phyloP scores from a whole-genome alignment of 2,888 invertebrate species.

The Acholoe squamosa region DNA sequence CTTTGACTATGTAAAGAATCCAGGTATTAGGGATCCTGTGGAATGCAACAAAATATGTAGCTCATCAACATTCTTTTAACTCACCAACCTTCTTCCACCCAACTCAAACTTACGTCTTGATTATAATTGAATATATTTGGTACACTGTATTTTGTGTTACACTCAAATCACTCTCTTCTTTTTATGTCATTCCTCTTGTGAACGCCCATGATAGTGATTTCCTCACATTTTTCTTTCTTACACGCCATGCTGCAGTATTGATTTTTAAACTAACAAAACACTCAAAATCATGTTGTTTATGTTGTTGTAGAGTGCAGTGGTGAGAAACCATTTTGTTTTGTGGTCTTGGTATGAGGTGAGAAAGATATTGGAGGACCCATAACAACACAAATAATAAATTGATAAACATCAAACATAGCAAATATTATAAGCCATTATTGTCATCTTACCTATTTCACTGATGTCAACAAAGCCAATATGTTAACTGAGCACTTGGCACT shows the following conservation, averaged over 20 bases:
- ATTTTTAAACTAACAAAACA: no score
- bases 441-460: background rate
- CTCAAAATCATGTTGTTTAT: no score
- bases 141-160: background rate
- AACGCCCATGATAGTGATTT: no score
- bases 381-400: background rate
- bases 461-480: background rate
- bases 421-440: no score
- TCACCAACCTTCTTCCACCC: background rate
- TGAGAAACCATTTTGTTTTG: no score
- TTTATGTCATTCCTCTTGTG: no score
- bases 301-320: no score
- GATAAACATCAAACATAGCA: background rate
- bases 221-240: no score
- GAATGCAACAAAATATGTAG: constrained; percentile 30
- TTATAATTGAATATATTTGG: background rate
- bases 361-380: background rate
- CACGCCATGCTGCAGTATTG: no score
- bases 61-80: background rate
- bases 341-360: no score
- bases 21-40: background rate
- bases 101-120: background rate
- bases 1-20: background rate
- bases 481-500: background rate
- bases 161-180: background rate